Evolutionary conservation across 2,113 vertebrate genomes (phyloP).

Genomic region (Chloropsis hardwickii): DNA sequence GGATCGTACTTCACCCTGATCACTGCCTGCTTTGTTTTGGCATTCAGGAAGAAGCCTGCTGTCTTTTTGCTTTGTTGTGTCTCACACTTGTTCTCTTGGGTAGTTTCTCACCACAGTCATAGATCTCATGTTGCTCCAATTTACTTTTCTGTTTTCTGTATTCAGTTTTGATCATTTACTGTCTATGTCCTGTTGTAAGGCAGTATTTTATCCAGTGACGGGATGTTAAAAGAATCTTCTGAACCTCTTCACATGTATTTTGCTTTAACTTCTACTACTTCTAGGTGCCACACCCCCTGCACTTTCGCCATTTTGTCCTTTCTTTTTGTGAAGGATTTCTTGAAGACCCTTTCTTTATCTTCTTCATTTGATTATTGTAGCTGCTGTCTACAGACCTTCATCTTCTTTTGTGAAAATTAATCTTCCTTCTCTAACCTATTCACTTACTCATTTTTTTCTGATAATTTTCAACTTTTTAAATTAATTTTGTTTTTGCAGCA

Average conservation of each 20-base stretch:
- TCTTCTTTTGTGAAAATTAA: background rate
- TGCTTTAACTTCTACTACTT: background rate
- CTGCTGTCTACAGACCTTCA: background rate
- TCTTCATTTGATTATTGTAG: background rate
- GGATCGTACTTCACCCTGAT: background rate
- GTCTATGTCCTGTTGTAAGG: background rate
- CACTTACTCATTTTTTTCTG: background rate
- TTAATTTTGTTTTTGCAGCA: background rate
- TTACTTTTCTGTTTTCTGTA: background rate
- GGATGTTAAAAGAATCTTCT: background rate
- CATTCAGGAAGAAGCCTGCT: background rate
- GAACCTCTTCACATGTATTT: background rate
- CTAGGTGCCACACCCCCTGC: background rate
- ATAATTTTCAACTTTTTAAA: background rate
- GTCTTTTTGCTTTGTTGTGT: background rate
- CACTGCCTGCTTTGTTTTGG: background rate
- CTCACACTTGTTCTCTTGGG: background rate
- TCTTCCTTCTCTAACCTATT: background rate
- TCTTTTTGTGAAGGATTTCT: background rate
- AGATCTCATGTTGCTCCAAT: background rate
- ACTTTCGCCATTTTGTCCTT: background rate
- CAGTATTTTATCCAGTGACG: background rate
- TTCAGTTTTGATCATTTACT: background rate
- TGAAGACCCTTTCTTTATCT: background rate
- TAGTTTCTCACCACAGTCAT: background rate